These are phyloP conservation scores for Oreochromis tanganicae DNA, from an alignment of 2,113 vertebrate genomes.

Conservation along the genomic window DNA sequence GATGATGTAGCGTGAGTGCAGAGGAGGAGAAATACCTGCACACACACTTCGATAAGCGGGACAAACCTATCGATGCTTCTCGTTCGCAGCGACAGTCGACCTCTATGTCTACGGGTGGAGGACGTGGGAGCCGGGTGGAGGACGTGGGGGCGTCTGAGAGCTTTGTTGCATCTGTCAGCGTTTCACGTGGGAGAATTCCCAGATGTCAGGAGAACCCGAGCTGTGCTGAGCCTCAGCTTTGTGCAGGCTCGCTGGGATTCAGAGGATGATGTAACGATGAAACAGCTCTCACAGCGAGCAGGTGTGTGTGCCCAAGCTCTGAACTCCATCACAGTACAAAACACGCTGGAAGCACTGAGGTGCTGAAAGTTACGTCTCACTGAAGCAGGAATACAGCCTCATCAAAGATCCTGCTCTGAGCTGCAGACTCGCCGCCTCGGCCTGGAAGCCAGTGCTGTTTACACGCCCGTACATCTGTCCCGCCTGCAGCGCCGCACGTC, in stretches of 20 bases:
- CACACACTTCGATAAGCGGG: background rate
- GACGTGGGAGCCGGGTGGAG: fast-evolving
- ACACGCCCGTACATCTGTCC: background rate
- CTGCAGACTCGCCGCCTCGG: background rate
- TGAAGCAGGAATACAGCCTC: background rate
- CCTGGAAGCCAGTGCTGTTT: background rate
- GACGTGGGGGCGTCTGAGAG: background rate
- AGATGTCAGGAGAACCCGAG: background rate
- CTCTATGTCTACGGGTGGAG: background rate
- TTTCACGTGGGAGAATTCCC: background rate
- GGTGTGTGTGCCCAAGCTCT: background rate
- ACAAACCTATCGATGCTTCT: background rate
- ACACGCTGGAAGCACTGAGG: background rate
- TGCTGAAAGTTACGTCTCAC: background rate
- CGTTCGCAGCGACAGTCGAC: background rate
- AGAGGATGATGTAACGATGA: background rate
- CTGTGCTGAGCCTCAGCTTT: background rate
- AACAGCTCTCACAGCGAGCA: background rate
- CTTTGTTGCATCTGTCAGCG: background rate
- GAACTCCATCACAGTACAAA: background rate
- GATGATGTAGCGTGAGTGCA: background rate
- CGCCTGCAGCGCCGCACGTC: background rate
- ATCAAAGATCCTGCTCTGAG: background rate
- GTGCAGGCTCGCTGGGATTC: background rate
- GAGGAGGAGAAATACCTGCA: background rate